These are phyloP conservation scores for Thereva unica DNA, from an alignment of 2,888 invertebrate genomes.

Conservation along the genomic window DNA sequence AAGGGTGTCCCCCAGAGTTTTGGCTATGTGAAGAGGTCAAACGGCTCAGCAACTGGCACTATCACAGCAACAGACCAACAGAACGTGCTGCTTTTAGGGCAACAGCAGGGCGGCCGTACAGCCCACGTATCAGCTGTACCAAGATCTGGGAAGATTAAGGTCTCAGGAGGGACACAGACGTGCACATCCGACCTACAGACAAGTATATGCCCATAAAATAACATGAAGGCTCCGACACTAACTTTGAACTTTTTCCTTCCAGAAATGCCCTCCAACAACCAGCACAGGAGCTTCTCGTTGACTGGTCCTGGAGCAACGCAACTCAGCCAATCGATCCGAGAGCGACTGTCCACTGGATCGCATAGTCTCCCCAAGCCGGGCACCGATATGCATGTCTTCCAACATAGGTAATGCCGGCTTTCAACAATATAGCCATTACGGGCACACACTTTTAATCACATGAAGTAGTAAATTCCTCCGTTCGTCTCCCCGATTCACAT, in stretches of 20 bases:
- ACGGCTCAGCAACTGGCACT: constrained; percentile 64
- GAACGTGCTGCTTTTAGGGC: constrained; percentile 53
- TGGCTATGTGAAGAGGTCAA: constrained; percentile 80
- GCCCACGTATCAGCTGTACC: constrained; percentile 86
- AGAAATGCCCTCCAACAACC: constrained; percentile 69
- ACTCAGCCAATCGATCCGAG: constrained; percentile 82
- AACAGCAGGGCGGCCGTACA: constrained; percentile 61
- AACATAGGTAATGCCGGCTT: constrained; percentile 61
- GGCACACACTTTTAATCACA: neutral
- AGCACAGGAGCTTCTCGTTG: constrained; percentile 82
- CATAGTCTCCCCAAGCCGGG: constrained; percentile 83
- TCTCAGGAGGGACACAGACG: constrained; percentile 88
- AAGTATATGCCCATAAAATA: constrained; percentile 59
- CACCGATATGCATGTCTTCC: constrained; percentile 67
- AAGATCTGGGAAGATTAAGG: constrained; percentile 79
- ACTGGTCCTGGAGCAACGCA: constrained; percentile 85
- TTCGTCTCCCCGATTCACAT: neutral
- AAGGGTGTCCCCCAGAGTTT: constrained; percentile 84
- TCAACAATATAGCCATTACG: constrained; percentile 3
- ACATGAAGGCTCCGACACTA: constrained; percentile 1
- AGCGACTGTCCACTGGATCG: constrained; percentile 81
- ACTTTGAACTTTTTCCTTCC: constrained; percentile 46
- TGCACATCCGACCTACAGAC: constrained; percentile 77
- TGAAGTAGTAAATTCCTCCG: neutral
- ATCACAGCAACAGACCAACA: constrained; percentile 57